A percentile compares a stretch with the other conserved stretches of the same genome.
Evolutionary conservation across 2,113 vertebrate genomes (phyloP).

Genomic region (Terrapene triunguis): DNA sequence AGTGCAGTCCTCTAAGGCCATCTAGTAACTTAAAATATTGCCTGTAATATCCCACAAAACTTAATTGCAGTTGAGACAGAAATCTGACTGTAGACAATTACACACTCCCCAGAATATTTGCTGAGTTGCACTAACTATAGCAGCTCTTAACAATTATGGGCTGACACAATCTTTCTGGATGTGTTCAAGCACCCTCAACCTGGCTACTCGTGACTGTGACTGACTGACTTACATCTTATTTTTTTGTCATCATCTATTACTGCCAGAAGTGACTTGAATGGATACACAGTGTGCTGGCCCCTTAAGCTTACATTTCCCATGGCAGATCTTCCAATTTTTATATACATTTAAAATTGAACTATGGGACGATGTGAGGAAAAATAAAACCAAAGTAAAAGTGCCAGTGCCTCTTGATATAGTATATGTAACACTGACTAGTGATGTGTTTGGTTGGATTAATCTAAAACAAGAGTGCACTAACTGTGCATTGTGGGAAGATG

Average conservation of each 20-base stretch:
- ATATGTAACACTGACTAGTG: not conserved
- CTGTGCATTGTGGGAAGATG: rapidly evolving
- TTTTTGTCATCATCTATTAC: not conserved
- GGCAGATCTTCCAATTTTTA: not conserved
- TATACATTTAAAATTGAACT: not conserved
- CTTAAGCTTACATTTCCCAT: rapidly evolving
- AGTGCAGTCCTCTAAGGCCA: constrained; percentile 7
- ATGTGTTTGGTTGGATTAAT: not conserved
- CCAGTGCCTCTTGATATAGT: rapidly evolving
- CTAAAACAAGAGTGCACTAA: not conserved
- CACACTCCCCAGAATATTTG: constrained; percentile 63
- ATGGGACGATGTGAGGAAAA: not conserved
- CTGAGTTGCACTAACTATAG: constrained; percentile 60
- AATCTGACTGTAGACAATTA: constrained; percentile 60
- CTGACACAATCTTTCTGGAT: not conserved
- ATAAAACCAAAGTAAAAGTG: not conserved
- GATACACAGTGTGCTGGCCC: rapidly evolving
- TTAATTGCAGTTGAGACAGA: constrained; percentile 61
- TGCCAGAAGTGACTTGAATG: not conserved
- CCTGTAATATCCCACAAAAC: constrained; percentile 61
- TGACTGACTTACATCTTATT: not conserved
- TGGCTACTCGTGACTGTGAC: not conserved
- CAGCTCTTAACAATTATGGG: constrained; percentile 22
- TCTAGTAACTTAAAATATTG: constrained; percentile 61
- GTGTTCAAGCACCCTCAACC: not conserved